Base-by-base conservation (phyloP, 2,113 vertebrate genomes). In the Numenius arquata region DNA sequence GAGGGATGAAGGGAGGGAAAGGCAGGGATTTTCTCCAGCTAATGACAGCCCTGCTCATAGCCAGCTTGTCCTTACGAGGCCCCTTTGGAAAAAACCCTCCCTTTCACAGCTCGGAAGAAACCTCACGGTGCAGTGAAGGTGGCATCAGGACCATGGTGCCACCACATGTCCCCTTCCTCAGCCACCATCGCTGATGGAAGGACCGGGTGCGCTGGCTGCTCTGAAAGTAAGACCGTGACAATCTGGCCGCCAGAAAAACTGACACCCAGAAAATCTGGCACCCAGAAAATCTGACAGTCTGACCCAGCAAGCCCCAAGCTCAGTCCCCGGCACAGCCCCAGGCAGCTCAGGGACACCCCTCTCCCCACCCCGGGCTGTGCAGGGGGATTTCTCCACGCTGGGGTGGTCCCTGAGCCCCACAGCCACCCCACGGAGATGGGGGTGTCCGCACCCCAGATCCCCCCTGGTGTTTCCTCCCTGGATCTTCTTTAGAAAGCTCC, bases 351-450 rank as follows among this genome's bases (percentile, higher is more conserved):
- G 0, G 1, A 26, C 21, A 6, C 8, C 55, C 41, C 47, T 26
- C 19, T 41, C 14, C 22, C 4, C 6, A 3, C 20, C 34, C 58
- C 0, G 1, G 45, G 14, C 73, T 78, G 41, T 19, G 53, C 32
- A 18, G 3, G 26, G 47, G 26, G 6, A 6, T 21, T 62, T 36
- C 66, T 72, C 59, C 79, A 29, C 3, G 2, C 21, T 14, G 58
- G 43, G 12, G 29, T 53, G 27, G 9, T 53, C 58, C n/a, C 32
- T 6, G 41, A 70, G 27, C 36, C 43, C 45, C 71, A 53, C 38
- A 22, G 22, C 25, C 5, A 0, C 41, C 36, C 38, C 22, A 10
- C 0, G 1, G 47, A 40, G 13, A 43, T 0, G 2, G 17, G 36
- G 32, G 10, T 5, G 5, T 1, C 19, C 36, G 68, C 21, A 0